Base-by-base conservation (phyloP, 2,888 invertebrate genomes). In the Abrostola triplasia region DNA sequence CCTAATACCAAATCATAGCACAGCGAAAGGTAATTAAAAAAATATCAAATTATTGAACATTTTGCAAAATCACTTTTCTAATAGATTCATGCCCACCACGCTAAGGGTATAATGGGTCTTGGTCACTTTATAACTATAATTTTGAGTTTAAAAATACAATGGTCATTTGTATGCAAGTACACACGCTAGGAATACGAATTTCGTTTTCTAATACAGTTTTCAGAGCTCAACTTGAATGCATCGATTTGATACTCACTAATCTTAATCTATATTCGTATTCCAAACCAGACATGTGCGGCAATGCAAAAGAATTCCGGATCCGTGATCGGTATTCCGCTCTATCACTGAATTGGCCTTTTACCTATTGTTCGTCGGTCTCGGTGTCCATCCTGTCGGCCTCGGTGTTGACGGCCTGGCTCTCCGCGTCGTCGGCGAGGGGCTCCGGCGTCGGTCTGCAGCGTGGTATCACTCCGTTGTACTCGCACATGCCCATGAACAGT, bases 401-500 rank as follows among this genome's bases (percentile, higher is more conserved):
- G 0, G 78, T 59, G 68, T 80, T 76, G 6, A 84, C 84, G 5
- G 77, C 76, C 11, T 80, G 77, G 53, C 52, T 74, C 51, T 84
- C 85, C 5, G 78, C 60, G 48, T 80, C 80, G 7, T 80, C 83
- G 4, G 61, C 66, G n/a, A 67, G 64, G 0, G 55, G 62, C 6
- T 59, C 73, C 5, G 57, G 35, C 5, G 44, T 62, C 5, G 60
- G 56, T 5, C 79, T 82, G 83, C 75, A 92, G 37, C 72, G 82
- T 59, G 84, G 89, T 5, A 96, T 74, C 0, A 96, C 85, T 49
- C 96, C 95, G 80, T 98, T 98, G 93, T 99, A 99, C 55, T 97
- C 92, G 79, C 97, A 96, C 96, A 98, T 98, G 69, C 99, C 99
- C 63, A 96, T 84, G 60, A 98, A 92, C 2, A 99, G 94, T 8